phyloP scores from a whole-genome alignment of 1,140 invertebrate genomes.

The Cherax destructor region DNA sequence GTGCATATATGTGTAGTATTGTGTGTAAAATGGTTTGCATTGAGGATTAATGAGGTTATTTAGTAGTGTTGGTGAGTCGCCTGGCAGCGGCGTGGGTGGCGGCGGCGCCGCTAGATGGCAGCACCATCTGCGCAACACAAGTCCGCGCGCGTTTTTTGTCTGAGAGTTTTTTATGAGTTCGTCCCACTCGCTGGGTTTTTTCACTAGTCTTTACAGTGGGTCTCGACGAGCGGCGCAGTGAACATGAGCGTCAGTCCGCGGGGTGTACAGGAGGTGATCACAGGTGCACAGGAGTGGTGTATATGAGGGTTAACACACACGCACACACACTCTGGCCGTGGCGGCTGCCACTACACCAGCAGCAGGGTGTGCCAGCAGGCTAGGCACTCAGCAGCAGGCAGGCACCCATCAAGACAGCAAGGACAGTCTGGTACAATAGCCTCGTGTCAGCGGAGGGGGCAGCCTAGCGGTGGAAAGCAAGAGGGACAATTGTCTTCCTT shows the following conservation, averaged over 20 bases:
- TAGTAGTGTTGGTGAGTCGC: not conserved
- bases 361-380: constrained; percentile 33
- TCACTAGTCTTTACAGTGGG: constrained; percentile 66
- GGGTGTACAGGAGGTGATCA: constrained; percentile 60
- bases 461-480: not conserved
- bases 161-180: constrained; percentile 63
- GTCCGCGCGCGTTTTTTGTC: constrained; percentile 67
- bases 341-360: constrained; percentile 7
- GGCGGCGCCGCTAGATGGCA: constrained; percentile 47
- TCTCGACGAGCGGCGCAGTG: constrained; percentile 63
- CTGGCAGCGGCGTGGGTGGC: constrained; percentile 32
- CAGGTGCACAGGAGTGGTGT: constrained; percentile 55
- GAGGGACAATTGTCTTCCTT: not conserved
- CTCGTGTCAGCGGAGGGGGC: not conserved
- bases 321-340: constrained; percentile 5
- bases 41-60: not conserved
- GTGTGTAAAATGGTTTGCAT: too few species aligned
- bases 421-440: not conserved
- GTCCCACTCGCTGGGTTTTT: constrained; percentile 67
- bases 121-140: constrained; percentile 62
- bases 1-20: too few species aligned
- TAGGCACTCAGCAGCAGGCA: constrained; percentile 24
- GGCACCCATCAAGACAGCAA: constrained; percentile 27
- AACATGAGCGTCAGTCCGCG: constrained; percentile 68
- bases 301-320: constrained; percentile 54